phyloP scores from a whole-genome alignment of 2,797 vertebrate species.

The Trachurus trachurus region DNA sequence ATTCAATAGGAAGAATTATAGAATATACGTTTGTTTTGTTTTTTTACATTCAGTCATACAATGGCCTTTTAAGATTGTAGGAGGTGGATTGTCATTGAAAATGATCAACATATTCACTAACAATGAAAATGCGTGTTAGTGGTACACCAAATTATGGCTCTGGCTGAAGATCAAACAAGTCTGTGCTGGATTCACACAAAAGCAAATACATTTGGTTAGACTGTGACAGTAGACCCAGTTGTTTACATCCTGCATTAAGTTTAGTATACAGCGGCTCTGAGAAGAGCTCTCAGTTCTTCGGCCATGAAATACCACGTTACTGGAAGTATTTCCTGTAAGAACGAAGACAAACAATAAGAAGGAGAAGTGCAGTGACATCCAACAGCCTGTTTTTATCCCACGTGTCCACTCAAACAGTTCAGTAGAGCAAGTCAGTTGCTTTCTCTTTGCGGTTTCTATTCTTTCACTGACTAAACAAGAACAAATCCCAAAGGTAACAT shows the following conservation, averaged over 20 bases:
- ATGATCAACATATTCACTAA: background rate
- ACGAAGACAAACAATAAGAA: slow-evolving; percentile 58
- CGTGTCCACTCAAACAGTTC: slow-evolving; percentile 4
- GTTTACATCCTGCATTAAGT: slow-evolving; percentile 30
- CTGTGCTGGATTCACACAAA: background rate
- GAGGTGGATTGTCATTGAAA: background rate
- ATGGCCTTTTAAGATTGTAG: background rate
- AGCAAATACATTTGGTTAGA: background rate
- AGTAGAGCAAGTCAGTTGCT: background rate
- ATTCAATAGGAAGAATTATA: no score
- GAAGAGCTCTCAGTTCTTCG: slow-evolving; percentile 18
- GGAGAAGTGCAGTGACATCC: background rate
- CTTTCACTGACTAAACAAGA: slow-evolving; percentile 30
- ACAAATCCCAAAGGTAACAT: slow-evolving; percentile 20
- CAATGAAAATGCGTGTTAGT: background rate
- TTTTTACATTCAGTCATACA: background rate
- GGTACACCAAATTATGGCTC: background rate
- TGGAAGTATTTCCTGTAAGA: slow-evolving; percentile 46
- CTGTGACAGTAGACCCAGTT: background rate
- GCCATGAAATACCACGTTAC: slow-evolving; percentile 41
- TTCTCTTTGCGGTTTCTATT: slow-evolving; percentile 1
- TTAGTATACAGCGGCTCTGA: slow-evolving; percentile 20
- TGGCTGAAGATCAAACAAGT: background rate
- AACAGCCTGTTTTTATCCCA: background rate
- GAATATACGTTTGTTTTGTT: background rate